A percentile compares a stretch with the other conserved stretches of the same genome.
Evolutionary conservation across 2,113 vertebrate species (phyloP).

Genomic region (Ondatra zibethicus): DNA sequence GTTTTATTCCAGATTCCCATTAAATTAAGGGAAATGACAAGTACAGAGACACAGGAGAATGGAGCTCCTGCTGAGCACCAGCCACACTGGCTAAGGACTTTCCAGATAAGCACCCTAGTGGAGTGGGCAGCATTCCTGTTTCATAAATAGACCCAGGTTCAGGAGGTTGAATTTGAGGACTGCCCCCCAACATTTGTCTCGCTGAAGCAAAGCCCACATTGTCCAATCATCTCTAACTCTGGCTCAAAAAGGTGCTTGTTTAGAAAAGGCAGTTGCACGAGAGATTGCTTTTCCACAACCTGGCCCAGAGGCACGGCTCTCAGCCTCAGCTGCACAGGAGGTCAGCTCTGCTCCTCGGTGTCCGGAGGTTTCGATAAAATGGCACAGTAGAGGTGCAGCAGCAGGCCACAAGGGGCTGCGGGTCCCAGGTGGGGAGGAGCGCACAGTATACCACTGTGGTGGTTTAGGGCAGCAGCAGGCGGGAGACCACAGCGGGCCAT

Average conservation of each 20-base stretch:
- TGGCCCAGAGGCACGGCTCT: neutral
- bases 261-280: neutral
- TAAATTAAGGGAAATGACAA: conserved; percentile 3
- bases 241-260: neutral
- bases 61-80: neutral
- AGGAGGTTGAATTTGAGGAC: neutral
- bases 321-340: neutral
- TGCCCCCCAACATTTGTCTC: neutral
- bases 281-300: neutral
- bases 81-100: neutral
- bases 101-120: neutral
- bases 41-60: neutral
- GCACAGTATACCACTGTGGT: too few relatives aligned
- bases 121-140: neutral
- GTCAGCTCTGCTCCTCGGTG: neutral
- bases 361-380: neutral
- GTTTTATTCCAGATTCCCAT: neutral
- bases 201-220: neutral
- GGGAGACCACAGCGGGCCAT: too few relatives aligned
- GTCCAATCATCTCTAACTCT: neutral
- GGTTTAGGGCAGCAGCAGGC: too few relatives aligned
- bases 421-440: too few relatives aligned
- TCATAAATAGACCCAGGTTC: neutral
- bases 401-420: too few relatives aligned
- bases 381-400: too few relatives aligned